Conservation (phyloP, 2,888 invertebrate species). For the Drosophila neonasuta region DNA sequence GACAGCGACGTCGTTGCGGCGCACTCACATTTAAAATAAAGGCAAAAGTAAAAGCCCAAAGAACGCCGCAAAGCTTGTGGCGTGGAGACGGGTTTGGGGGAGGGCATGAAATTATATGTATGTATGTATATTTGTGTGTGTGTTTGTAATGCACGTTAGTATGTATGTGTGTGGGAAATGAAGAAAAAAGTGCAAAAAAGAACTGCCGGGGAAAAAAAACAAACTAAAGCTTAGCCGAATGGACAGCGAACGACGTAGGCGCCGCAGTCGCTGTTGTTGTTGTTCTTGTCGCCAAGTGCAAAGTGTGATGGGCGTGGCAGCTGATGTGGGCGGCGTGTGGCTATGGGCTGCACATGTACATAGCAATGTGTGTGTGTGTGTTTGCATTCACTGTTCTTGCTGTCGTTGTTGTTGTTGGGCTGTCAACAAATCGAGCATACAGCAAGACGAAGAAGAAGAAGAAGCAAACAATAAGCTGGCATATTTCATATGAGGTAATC, state of each 20-base stretch:
- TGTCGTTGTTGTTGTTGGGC: constrained; percentile 25
- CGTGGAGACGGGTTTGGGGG: constrained; percentile 6
- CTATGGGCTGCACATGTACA: constrained; percentile 15
- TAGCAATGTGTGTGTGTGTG: neutral
- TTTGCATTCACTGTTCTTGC: constrained; percentile 7
- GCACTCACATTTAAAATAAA: constrained; percentile 63
- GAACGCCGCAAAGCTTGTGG: constrained; percentile 24
- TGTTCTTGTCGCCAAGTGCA: constrained; percentile 40
- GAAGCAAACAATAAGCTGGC: neutral
- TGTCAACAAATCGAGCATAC: constrained; percentile 45
- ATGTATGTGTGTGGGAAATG: constrained; percentile 41
- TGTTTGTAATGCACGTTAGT: constrained; percentile 6
- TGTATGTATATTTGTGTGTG: constrained; percentile 5
- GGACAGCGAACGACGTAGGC: constrained; percentile 44
- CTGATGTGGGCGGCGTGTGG: constrained; percentile 36
- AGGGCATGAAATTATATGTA: constrained; percentile 46
- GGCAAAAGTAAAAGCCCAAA: constrained; percentile 60
- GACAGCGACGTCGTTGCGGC: constrained; percentile 45
- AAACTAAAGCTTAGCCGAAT: constrained; percentile 51
- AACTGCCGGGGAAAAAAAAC: constrained; percentile 15
- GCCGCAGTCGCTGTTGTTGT: constrained; percentile 23
- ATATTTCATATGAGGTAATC: constrained; percentile 60
- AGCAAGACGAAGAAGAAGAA: constrained; percentile 11
- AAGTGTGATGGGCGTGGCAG: constrained; percentile 56
- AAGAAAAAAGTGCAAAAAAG: constrained; percentile 41